Evolutionary conservation across 2,888 invertebrate species (phyloP), one percentile per base, ranked within the genome.

Genomic region (Drosophila hamatofila): DNA sequence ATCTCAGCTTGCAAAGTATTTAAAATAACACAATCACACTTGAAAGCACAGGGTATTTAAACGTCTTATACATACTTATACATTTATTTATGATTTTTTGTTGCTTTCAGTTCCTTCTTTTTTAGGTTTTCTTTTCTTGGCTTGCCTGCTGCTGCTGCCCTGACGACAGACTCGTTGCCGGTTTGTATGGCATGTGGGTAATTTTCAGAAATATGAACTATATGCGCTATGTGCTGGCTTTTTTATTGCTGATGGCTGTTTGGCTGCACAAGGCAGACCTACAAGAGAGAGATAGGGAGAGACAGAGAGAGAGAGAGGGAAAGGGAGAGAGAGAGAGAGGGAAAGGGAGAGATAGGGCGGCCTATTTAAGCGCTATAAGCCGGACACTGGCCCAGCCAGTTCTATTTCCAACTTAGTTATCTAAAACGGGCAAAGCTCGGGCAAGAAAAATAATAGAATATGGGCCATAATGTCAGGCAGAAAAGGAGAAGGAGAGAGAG

Each of bases 131-230:
- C 18, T 39, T 33, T 54, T 41, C 55, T 42, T 30, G 59, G 55
- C 21, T 30, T 49, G 52, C n/a, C 27, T 27, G 27, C 48, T 48
- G 44, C 44, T 48, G 39, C 39, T 18, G 48, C 30, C 18, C 58
- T 55, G 58, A 44, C 51, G 60, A 57, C 41, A 56, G 30, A 66
- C 55, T 35, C 57, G 64, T 56, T 56, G 55, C 18, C 30, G 42
- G 57, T 49, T 42, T 60, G 42, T 61, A 42, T 62, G 72, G 68
- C 75, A 77, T 79, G 65, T 74, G 77, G 75, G 80, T 81, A 78
- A 86, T 83, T 86, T 80, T 41, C 55, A 78, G 69, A 77, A 74
- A 75, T 68, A 66, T 66, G 69, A 86, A 58, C 73, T 80, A 57
- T 58, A 51, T 61, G 61, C 57, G 44, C 56, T 64, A 16, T 46